Evolutionary conservation across 2,888 invertebrate genomes (phyloP).

Genomic region (Tethea ocularis): DNA sequence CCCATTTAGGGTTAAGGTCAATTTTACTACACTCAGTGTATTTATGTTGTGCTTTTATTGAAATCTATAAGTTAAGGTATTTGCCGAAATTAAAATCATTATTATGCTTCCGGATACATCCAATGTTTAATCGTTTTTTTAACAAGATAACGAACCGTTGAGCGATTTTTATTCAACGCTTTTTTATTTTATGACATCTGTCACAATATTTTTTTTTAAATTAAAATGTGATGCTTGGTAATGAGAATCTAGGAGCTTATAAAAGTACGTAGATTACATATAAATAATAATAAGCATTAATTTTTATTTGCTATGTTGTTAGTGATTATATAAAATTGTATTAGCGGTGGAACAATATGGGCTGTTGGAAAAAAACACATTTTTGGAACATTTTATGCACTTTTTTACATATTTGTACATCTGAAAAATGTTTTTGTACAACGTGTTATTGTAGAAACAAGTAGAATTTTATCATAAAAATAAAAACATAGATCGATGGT

Average conservation of each 20-base stretch:
- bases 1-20: neutral
- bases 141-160: too few species aligned
- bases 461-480: conserved; percentile 34
- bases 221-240: neutral
- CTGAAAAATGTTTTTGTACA: conserved; percentile 61
- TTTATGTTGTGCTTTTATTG: neutral
- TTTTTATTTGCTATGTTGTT: conserved; percentile 48
- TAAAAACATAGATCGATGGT: conserved; percentile 27
- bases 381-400: conserved; percentile 82
- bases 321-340: conserved; percentile 31
- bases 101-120: neutral
- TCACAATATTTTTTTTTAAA: conserved; percentile 2
- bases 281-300: neutral
- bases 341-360: conserved; percentile 49
- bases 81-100: neutral
- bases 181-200: neutral
- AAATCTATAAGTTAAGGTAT: too few species aligned
- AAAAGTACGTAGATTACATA: neutral
- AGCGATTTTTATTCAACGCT: neutral
- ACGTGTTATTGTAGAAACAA: conserved; percentile 65
- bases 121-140: neutral
- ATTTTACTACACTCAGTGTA: neutral
- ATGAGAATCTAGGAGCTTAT: neutral
- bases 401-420: conserved; percentile 81
- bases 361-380: conserved; percentile 62